phyloP scores from a whole-genome alignment of 2,888 invertebrate genomes.

The Muscina levida region DNA sequence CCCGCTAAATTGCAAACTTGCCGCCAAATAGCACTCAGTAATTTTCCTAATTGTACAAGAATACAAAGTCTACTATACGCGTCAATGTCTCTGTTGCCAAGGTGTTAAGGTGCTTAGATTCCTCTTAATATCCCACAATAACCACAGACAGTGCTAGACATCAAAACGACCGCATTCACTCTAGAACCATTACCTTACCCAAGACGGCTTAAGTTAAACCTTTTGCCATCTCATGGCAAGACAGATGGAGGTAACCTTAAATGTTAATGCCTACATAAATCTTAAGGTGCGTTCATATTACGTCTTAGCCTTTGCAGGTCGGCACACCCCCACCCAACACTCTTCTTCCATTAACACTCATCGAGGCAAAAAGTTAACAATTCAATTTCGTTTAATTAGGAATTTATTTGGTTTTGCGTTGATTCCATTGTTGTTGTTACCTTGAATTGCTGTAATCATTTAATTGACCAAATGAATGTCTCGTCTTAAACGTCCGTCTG shows the following conservation, averaged over 20 bases:
- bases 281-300: conserved; percentile 42
- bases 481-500: background rate
- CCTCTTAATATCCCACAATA: conserved; percentile 41
- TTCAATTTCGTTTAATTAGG: conserved; percentile 50
- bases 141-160: conserved; percentile 1
- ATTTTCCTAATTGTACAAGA: conserved; percentile 36
- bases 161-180: conserved; percentile 12
- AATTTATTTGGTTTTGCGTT: conserved; percentile 6
- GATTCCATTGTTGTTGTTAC: conserved; percentile 14
- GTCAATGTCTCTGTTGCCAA: conserved; percentile 2
- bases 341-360: conserved; percentile 6
- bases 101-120: conserved; percentile 55
- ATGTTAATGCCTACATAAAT: conserved; percentile 46
- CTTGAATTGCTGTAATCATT: conserved; percentile 44
- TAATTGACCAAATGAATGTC: conserved; percentile 45
- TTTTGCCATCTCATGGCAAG: background rate
- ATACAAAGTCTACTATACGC: conserved; percentile 24
- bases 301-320: background rate
- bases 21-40: no score
- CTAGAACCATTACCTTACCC: conserved; percentile 44
- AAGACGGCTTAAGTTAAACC: conserved; percentile 40
- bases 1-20: no score
- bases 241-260: conserved; percentile 29
- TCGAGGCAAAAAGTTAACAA: conserved; percentile 29
- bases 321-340: background rate